Conservation (phyloP, 2,113 vertebrate genomes). For the Beaufortia kweichowensis region DNA sequence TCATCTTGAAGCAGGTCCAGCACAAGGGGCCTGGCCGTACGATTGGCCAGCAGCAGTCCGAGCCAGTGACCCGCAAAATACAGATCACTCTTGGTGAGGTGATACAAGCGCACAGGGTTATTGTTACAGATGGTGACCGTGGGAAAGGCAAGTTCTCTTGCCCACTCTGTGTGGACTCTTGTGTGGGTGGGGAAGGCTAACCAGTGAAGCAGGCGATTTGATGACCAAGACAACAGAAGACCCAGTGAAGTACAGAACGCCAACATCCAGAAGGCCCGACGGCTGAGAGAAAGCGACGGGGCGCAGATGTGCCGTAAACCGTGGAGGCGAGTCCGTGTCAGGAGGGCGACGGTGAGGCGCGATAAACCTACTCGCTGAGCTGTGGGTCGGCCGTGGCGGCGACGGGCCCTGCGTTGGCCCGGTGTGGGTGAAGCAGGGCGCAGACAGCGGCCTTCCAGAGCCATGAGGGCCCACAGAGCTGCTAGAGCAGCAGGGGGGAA, state of each 20-base stretch:
- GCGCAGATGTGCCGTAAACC: conserved; percentile 86
- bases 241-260: conserved; percentile 90
- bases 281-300: conserved; percentile 76
- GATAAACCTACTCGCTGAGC: neutral
- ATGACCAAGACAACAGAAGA: conserved; percentile 92
- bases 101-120: conserved; percentile 92
- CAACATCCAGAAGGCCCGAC: conserved; percentile 88
- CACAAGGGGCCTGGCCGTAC: conserved; percentile 86
- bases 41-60: conserved; percentile 88
- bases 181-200: conserved; percentile 94
- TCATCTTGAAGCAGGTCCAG: conserved; percentile 89
- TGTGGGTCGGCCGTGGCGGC: neutral
- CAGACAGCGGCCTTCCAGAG: conserved; percentile 72
- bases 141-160: conserved; percentile 90
- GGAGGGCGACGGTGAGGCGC: conserved; percentile 49
- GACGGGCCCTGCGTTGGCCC: conserved; percentile 51
- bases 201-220: conserved; percentile 92
- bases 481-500: conserved; percentile 70
- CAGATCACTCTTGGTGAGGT: conserved; percentile 94
- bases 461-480: conserved; percentile 75
- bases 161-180: conserved; percentile 90
- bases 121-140: conserved; percentile 97
- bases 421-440: conserved; percentile 65
- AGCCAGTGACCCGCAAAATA: conserved; percentile 97
- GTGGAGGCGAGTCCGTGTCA: conserved; percentile 84